These are phyloP conservation scores for Artemia sp. DNA, from an alignment of 2,888 invertebrate species.

Conservation along the genomic window DNA sequence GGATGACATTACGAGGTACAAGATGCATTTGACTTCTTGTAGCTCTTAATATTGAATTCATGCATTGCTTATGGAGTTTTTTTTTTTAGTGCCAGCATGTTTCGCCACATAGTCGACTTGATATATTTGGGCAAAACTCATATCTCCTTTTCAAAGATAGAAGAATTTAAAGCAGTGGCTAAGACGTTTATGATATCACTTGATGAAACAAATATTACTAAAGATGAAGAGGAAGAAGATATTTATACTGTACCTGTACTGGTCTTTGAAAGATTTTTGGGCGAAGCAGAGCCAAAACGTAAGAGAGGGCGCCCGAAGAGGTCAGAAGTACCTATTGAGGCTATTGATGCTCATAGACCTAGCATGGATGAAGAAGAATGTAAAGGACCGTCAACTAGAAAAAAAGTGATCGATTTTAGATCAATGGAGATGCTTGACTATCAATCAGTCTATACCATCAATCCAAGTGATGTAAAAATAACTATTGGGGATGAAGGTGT, in stretches of 20 bases:
- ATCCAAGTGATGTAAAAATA: neutral
- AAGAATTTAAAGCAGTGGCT: neutral
- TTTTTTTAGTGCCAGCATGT: neutral
- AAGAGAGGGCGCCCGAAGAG: slow-evolving; percentile 9
- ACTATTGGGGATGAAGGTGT: neutral
- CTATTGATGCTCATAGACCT: neutral
- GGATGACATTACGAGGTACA: too few relatives aligned
- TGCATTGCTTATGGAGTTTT: too few relatives aligned
- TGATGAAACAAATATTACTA: neutral
- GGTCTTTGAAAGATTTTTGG: neutral
- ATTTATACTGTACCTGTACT: neutral
- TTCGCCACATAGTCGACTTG: neutral
- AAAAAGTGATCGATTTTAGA: neutral
- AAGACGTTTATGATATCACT: neutral
- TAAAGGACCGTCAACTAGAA: neutral
- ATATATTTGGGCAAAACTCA: neutral
- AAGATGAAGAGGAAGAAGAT: neutral
- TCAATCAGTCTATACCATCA: neutral
- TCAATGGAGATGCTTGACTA: neutral
- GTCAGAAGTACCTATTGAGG: neutral
- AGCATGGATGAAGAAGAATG: neutral
- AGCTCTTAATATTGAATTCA: too few relatives aligned
- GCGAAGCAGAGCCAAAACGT: neutral
- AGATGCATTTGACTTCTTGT: too few relatives aligned
- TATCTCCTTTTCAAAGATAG: neutral